These are phyloP conservation scores for Eulimnadia texana DNA, from an alignment of 1,140 invertebrate genomes.

Conservation along the genomic window DNA sequence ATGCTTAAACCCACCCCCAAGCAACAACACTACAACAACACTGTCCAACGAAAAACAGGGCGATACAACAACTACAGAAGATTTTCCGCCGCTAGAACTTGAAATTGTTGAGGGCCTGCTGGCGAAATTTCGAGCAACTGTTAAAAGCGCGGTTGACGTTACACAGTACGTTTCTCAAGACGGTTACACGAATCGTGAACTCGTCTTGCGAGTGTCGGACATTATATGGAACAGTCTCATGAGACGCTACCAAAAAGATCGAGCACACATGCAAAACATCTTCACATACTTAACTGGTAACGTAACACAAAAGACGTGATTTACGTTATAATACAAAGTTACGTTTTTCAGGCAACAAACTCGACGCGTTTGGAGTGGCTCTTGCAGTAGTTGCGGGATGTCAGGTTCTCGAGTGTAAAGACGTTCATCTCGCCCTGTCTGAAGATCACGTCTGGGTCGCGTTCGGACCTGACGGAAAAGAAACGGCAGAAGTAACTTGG, in stretches of 20 bases:
- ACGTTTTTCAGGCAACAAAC: conserved; percentile 70
- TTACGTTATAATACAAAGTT: too few species aligned
- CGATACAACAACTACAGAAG: conserved; percentile 9
- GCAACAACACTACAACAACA: conserved; percentile 55
- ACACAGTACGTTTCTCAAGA: conserved; percentile 28
- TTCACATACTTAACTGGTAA: conserved; percentile 78
- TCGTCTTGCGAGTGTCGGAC: conserved; percentile 87
- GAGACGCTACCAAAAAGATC: conserved; percentile 85
- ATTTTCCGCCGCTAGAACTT: conserved; percentile 46
- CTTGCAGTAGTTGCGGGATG: conserved; percentile 85
- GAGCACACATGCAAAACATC: conserved; percentile 81
- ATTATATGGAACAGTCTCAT: conserved; percentile 87
- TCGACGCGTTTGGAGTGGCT: conserved; percentile 91
- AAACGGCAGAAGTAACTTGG: conserved; percentile 63
- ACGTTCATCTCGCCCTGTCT: conserved; percentile 83
- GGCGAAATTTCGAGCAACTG: conserved; percentile 58
- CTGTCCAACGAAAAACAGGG: conserved; percentile 36
- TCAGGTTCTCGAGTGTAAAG: conserved; percentile 67
- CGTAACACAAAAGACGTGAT: neutral
- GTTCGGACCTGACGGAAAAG: conserved; percentile 69
- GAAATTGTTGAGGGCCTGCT: conserved; percentile 57
- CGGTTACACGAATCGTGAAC: conserved; percentile 44
- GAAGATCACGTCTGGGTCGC: conserved; percentile 97
- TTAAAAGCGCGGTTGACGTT: conserved; percentile 60
- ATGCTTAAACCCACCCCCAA: conserved; percentile 42